Base-by-base conservation (phyloP, 2,888 invertebrate species). In the Pristionchus mayeri region DNA sequence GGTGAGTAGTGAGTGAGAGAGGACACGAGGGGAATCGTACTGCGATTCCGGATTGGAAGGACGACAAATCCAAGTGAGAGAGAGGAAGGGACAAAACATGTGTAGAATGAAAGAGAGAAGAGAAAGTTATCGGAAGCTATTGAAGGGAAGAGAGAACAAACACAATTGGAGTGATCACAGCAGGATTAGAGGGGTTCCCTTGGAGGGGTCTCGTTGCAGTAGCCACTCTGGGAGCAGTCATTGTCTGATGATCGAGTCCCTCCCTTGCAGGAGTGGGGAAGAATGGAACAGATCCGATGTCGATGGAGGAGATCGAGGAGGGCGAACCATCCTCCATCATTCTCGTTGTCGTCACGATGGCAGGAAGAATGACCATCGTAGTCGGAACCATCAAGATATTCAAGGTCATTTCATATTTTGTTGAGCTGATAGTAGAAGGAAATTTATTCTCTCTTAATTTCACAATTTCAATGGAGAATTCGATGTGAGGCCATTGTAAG, bases 361-460 rank as follows among this genome's bases (percentile, higher is more conserved):
- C 86, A 11, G 89, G 89, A 48, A 67, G 89, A 57, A 88, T 88
- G 87, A 86, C 87, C 11, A 89, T 88, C 83, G 89, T 89, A 21
- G 87, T 89, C 11, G 89, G 89, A 40, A 89, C 88, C 11, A 89
- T 89, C 86, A 89, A 89, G 76, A 67, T 89, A 85, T 89, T 88
- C 85, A 89, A 89, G 85, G 89, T 67, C 24, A 27, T 7, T n/a
- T n/a, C n/a, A n/a, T 18, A 13, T 54, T 54, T 54, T 54, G 6
- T 24, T 3, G 21, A 24, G 24, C 52, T 16, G 27, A 27, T 27
- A 16, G 1, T 21, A 30, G n/a, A n/a, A n/a, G n/a, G n/a, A 24
- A 13, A 37, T 40, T 76, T 76, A 21, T 13, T 76, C 76, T 76
- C 13, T 76, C 2, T 79, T 37, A 44, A 18, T 11, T 50, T 52